phyloP scores from a whole-genome alignment of 2,888 invertebrate genomes.

The Apantesis nais region DNA sequence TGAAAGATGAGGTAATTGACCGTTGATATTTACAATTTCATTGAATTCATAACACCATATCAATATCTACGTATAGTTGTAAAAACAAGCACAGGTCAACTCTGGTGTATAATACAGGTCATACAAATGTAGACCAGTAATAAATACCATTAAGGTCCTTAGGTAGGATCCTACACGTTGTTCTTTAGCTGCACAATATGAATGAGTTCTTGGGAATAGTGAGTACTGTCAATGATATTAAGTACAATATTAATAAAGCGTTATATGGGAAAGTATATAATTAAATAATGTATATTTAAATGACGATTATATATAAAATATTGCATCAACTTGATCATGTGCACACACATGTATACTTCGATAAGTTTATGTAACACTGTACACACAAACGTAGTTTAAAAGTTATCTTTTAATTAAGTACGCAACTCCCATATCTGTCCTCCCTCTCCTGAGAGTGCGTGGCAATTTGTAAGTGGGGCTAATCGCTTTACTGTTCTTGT shows the following conservation, averaged over 20 bases:
- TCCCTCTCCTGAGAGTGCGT: too few relatives aligned
- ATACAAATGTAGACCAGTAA: constrained; percentile 45
- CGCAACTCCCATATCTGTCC: too few relatives aligned
- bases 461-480: too few relatives aligned
- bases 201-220: constrained; percentile 79
- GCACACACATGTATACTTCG: too few relatives aligned
- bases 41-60: constrained; percentile 32
- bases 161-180: constrained; percentile 81
- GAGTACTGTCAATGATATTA: constrained; percentile 75
- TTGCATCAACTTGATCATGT: too few relatives aligned
- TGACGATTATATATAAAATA: too few relatives aligned
- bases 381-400: too few relatives aligned
- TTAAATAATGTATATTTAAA: neutral
- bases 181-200: constrained; percentile 81
- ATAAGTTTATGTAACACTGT: too few relatives aligned
- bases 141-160: constrained; percentile 83
- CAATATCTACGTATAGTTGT: constrained; percentile 26
- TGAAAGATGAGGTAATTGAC: neutral
- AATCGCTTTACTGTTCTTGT: too few relatives aligned
- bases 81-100: constrained; percentile 32
- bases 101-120: constrained; percentile 35
- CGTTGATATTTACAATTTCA: constrained; percentile 26
- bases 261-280: constrained; percentile 3
- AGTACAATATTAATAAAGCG: constrained; percentile 48
- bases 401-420: too few relatives aligned